Base-by-base conservation (phyloP, 2,113 vertebrate species). In the Amblyopsis rosae region DNA sequence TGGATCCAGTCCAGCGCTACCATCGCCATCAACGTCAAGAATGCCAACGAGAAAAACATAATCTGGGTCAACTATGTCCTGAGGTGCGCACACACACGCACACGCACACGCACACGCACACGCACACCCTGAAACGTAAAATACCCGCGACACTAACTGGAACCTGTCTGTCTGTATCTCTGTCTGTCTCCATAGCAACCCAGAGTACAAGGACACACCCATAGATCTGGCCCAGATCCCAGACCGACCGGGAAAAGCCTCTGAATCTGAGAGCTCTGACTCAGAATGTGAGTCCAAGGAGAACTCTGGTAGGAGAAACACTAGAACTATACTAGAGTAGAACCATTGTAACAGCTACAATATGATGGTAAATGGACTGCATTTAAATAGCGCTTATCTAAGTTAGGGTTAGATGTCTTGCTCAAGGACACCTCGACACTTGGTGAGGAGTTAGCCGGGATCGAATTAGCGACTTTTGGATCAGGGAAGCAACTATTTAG, bases 61-160 rank as follows among this genome's bases (percentile, higher is more conserved):
- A 97, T 99, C 92, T 99, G 98, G 98, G 96, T 99, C 91, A 99
- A 99, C 91, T 99, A 99, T 60, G 95, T 99, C 69, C 97, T 99
- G 76, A 99, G 98, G 98, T 99, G 86, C 81, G 82, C 12, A n/a
- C 2, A n/a, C 3, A 5, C 58, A 60, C 32, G 3, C 32, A 59
- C 19, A 59, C 26, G 33, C 57, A 33, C 19, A 33, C 19, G 11
- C 12, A 45, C 32, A 59, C 10, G 7, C 32, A 33, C 57, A 59
- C 26, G n/a, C 12, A 35, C 3, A 35, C 16, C 4, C 12, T 4
- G 33, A 59, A 19, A 8, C 7, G 26, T 26, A 26, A 26, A 26
- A 26, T 26, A 26, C 35, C 35, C 7, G 6, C 6, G 35, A 41
- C 35, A 41, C 35, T 41, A 41, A 41, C 35, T 41, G 35, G 35